Evolutionary conservation across 2,113 vertebrate species (phyloP).

Genomic region (Vanacampus margaritifer): DNA sequence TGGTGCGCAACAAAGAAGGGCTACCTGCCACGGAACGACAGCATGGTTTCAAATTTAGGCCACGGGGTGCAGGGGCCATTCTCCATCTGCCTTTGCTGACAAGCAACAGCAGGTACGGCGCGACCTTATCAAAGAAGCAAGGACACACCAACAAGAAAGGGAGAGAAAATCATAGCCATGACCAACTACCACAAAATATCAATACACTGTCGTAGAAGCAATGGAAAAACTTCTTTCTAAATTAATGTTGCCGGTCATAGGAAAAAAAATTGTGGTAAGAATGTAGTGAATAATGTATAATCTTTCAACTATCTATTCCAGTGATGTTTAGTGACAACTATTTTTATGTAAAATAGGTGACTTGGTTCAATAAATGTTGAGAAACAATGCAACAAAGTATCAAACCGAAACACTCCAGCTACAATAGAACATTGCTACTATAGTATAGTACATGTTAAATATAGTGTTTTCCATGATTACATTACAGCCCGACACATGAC

Average conservation of each 20-base stretch:
- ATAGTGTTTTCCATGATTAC: not conserved
- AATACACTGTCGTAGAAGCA: not conserved
- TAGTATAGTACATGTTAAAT: too few species aligned
- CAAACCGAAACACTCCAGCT: too few species aligned
- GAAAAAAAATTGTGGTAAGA: too few species aligned
- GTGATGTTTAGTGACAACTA: too few species aligned
- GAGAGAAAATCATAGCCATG: not conserved
- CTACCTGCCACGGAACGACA: conserved; percentile 18
- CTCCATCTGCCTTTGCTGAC: conserved; percentile 33
- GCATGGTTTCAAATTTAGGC: conserved; percentile 34
- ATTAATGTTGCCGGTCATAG: not conserved
- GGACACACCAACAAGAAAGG: not conserved
- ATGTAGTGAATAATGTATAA: too few species aligned
- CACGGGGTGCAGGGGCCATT: conserved; percentile 22
- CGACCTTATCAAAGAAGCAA: conserved; percentile 19
- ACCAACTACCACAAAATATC: not conserved
- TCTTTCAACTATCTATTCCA: too few species aligned
- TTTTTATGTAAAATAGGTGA: too few species aligned
- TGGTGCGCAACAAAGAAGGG: conserved; percentile 15
- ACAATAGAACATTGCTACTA: too few species aligned
- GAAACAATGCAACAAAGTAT: too few species aligned
- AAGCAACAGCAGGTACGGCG: conserved; percentile 35
- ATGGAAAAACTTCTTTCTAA: not conserved
- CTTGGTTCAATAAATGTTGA: too few species aligned
- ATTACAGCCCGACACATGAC: not conserved